Conservation (phyloP, 2,113 vertebrate species). For the Globicephala melas region DNA sequence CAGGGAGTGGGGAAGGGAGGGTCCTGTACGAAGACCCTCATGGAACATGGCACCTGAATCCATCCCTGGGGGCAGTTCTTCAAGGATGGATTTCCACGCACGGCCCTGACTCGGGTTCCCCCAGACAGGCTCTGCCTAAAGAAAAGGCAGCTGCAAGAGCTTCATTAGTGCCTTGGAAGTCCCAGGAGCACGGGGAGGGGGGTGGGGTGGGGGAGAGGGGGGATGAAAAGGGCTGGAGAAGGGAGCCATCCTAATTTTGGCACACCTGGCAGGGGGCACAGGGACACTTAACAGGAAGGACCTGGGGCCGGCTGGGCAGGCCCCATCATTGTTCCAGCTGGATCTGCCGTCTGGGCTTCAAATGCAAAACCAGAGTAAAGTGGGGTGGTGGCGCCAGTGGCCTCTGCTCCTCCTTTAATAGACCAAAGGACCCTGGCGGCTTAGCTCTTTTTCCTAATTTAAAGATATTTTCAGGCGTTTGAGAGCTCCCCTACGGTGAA, state of each 20-base stretch:
- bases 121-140: background rate
- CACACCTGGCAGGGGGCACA: slow-evolving; percentile 55
- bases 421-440: slow-evolving; percentile 74
- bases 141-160: background rate
- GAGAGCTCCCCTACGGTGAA: slow-evolving; percentile 66
- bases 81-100: background rate
- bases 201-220: background rate
- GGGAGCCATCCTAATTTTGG: slow-evolving; percentile 71
- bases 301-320: slow-evolving; percentile 54
- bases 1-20: background rate
- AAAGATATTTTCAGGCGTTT: slow-evolving; percentile 73
- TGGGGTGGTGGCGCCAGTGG: slow-evolving; percentile 44
- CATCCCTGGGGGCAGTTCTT: background rate
- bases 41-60: background rate
- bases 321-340: slow-evolving; percentile 22
- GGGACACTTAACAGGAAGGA: slow-evolving; percentile 55
- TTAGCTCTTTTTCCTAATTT: slow-evolving; percentile 76
- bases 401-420: slow-evolving; percentile 70
- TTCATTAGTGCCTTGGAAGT: slow-evolving; percentile 58
- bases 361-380: slow-evolving; percentile 39
- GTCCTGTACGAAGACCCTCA: background rate
- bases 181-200: slow-evolving; percentile 28
- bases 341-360: slow-evolving; percentile 59
- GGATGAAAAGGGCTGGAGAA: slow-evolving; percentile 53
- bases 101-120: background rate